A percentile compares a stretch with the other conserved stretches of the same genome.
Evolutionary conservation across 2,888 invertebrate species (phyloP).

Genomic region (Argyra leucocephala): DNA sequence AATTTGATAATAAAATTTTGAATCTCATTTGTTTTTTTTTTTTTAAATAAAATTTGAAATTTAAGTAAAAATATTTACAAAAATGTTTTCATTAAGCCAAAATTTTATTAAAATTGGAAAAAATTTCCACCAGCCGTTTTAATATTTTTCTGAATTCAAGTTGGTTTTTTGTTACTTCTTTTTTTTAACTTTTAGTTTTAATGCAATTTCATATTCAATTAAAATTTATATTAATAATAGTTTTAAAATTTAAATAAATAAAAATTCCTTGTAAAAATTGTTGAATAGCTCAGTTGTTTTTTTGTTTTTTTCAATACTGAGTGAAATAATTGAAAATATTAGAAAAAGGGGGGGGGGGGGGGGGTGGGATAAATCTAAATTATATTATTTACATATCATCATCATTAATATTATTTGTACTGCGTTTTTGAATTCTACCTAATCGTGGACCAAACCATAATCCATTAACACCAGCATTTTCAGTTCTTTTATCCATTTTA

Average conservation of each 20-base stretch:
- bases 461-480: conserved; percentile 40
- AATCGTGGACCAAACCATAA: conserved; percentile 64
- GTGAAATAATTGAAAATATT: no score
- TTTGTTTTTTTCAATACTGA: background rate
- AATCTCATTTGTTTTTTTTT: no score
- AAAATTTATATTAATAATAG: no score
- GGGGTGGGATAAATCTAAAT: no score
- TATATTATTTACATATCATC: conserved; percentile 29
- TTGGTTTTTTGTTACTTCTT: background rate
- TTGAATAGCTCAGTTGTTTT: background rate
- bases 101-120: background rate
- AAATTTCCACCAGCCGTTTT: background rate
- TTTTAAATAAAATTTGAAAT: no score
- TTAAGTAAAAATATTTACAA: no score
- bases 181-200: background rate
- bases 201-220: no score
- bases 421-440: conserved; percentile 46
- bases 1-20: no score
- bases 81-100: no score
- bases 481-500: conserved; percentile 37
- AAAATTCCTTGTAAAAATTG: background rate
- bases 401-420: conserved; percentile 20
- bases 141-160: background rate
- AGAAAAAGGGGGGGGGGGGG: conserved; percentile 15
- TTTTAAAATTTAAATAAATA: background rate